A percentile compares a stretch with the other conserved stretches of the same genome.
Conservation (phyloP, 2,113 vertebrate genomes). For the Conger conger region DNA sequence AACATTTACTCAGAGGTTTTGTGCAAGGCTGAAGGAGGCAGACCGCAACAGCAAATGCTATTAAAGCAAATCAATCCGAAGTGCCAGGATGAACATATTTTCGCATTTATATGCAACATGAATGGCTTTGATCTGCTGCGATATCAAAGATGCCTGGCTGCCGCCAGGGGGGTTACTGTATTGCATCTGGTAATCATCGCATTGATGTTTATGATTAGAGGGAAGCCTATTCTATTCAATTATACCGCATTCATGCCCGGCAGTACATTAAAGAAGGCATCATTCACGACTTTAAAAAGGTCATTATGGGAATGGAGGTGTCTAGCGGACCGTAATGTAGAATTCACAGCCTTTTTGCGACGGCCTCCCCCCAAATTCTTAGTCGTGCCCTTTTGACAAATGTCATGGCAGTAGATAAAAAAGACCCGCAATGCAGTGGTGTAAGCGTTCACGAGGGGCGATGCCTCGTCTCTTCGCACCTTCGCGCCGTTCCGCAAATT, state of each 20-base stretch:
- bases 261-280: not conserved
- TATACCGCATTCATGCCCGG: not conserved
- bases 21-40: not conserved
- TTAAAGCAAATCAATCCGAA: not conserved
- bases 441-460: not conserved
- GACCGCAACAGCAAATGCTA: not conserved
- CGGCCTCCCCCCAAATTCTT: not conserved
- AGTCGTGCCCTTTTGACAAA: not conserved
- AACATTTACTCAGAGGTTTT: not conserved
- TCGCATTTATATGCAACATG: conserved; percentile 7
- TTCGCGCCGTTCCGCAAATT: conserved; percentile 36
- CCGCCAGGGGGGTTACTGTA: not conserved
- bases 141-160: not conserved
- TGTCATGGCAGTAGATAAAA: conserved; percentile 26
- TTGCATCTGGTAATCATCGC: conserved; percentile 13
- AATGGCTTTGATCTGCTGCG: not conserved
- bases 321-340: not conserved
- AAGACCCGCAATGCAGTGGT: not conserved
- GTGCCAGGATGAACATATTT: not conserved
- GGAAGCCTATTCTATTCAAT: not conserved
- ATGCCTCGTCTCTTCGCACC: conserved; percentile 23
- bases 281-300: not conserved
- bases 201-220: conserved; percentile 1
- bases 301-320: conserved; percentile 5
- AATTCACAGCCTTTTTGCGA: not conserved